Conservation (phyloP, 2,888 invertebrate genomes). For the Acleris holmiana region DNA sequence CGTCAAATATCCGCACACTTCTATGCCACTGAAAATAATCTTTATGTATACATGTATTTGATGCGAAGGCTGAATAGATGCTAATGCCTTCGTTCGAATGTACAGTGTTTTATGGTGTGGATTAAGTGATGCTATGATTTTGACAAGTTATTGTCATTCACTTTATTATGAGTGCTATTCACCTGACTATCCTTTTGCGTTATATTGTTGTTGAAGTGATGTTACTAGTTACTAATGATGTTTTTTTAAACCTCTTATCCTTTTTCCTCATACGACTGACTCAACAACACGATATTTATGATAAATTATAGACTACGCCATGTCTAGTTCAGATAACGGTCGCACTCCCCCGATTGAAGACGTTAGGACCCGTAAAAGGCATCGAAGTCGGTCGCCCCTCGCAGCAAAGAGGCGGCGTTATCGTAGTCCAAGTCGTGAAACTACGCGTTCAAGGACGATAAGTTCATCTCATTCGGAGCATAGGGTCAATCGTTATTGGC, state of each 20-base stretch:
- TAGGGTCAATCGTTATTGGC: not conserved
- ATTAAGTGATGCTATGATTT: too few relatives aligned
- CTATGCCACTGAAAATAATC: too few relatives aligned
- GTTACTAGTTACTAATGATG: too few relatives aligned
- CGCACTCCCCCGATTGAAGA: not conserved
- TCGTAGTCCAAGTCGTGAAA: not conserved
- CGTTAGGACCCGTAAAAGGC: not conserved
- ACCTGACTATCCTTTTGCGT: not conserved
- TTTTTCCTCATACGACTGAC: not conserved
- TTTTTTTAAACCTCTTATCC: not conserved
- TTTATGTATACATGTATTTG: too few relatives aligned
- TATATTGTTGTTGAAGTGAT: not conserved
- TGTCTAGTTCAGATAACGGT: not conserved
- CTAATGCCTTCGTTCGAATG: too few relatives aligned
- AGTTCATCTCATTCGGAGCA: not conserved
- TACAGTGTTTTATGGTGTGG: too few relatives aligned
- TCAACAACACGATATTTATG: not conserved
- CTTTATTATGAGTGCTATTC: not conserved
- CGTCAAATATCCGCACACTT: too few relatives aligned
- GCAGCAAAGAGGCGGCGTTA: not conserved
- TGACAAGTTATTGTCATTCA: not conserved
- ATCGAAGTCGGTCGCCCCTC: not conserved
- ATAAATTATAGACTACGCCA: not conserved
- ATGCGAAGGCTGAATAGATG: too few relatives aligned
- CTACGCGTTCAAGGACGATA: not conserved